Conservation (phyloP, 2,888 invertebrate genomes). For the Aproaerema taeniolella region DNA sequence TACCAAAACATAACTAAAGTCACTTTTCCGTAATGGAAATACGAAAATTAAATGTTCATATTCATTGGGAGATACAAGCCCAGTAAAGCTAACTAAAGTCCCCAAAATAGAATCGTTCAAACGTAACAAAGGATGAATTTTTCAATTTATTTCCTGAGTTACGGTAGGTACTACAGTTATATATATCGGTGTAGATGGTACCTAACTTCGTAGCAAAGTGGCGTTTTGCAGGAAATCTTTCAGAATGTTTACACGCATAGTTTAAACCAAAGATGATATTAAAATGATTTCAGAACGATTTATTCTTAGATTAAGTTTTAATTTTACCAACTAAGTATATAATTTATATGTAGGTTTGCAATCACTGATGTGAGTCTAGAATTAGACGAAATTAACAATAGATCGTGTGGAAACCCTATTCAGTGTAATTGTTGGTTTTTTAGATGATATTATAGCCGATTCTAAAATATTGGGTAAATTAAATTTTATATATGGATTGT, state of each 20-base stretch:
- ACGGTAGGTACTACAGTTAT: no score
- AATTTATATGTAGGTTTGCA: conserved; percentile 24
- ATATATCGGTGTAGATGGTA: not conserved
- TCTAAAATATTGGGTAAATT: conserved; percentile 1
- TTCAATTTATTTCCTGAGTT: no score
- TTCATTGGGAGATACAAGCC: no score
- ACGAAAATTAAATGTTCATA: no score
- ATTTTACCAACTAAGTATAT: conserved; percentile 28
- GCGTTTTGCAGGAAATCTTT: no score
- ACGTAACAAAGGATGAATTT: no score
- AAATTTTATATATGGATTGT: conserved; percentile 18
- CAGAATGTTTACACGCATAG: conserved; percentile 38
- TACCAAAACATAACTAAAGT: no score
- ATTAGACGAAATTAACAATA: not conserved
- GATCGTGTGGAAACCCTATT: not conserved
- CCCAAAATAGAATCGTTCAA: no score
- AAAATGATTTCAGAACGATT: conserved; percentile 42
- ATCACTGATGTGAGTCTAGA: conserved; percentile 31
- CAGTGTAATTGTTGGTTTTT: conserved; percentile 1
- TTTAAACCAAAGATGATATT: conserved; percentile 71
- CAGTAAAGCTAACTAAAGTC: no score
- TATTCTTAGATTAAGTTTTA: conserved; percentile 33
- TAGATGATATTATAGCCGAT: not conserved
- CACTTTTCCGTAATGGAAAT: no score
- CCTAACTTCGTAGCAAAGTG: no score